phyloP scores from a whole-genome alignment of 2,797 vertebrate genomes.

The Rhinophrynus dorsalis region DNA sequence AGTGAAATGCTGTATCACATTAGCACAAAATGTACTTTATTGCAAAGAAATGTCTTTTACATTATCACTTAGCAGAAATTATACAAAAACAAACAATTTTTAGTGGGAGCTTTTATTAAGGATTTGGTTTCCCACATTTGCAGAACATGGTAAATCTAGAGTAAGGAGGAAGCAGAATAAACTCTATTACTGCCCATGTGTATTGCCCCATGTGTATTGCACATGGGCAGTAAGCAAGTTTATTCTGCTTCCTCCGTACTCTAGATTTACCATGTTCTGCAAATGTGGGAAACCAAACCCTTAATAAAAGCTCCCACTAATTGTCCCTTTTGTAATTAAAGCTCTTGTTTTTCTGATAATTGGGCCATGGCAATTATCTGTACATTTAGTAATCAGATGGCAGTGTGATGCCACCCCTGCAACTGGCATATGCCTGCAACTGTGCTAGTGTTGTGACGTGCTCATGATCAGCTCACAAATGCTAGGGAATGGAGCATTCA shows the following conservation, averaged over 20 bases:
- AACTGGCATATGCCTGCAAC: constrained; percentile 39
- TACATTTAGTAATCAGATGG: constrained; percentile 91
- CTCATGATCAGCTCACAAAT: background rate
- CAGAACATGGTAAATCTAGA: constrained; percentile 35
- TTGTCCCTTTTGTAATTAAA: constrained; percentile 94
- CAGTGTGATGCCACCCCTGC: constrained; percentile 58
- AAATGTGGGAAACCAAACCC: constrained; percentile 75
- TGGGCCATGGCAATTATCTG: constrained; percentile 97
- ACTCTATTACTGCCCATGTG: constrained; percentile 3
- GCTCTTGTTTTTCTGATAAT: constrained; percentile 98
- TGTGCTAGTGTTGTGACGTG: constrained; percentile 27
- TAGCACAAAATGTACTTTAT: too few relatives aligned
- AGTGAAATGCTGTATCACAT: too few relatives aligned
- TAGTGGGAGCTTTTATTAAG: constrained; percentile 91
- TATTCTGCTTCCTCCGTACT: constrained; percentile 15
- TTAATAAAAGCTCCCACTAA: constrained; percentile 92
- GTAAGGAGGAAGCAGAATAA: constrained; percentile 16
- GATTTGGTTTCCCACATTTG: constrained; percentile 74
- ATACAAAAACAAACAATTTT: too few relatives aligned
- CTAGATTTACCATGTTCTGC: constrained; percentile 34
- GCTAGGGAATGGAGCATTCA: too few relatives aligned
- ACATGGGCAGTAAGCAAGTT: constrained; percentile 5
- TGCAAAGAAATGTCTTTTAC: too few relatives aligned
- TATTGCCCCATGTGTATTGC: too few relatives aligned
- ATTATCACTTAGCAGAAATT: too few relatives aligned